Percentiles rank a stretch among this genome's conserved stretches.
Evolutionary conservation across 2,888 invertebrate species (phyloP).

Genomic region (Morinoia aosen): DNA sequence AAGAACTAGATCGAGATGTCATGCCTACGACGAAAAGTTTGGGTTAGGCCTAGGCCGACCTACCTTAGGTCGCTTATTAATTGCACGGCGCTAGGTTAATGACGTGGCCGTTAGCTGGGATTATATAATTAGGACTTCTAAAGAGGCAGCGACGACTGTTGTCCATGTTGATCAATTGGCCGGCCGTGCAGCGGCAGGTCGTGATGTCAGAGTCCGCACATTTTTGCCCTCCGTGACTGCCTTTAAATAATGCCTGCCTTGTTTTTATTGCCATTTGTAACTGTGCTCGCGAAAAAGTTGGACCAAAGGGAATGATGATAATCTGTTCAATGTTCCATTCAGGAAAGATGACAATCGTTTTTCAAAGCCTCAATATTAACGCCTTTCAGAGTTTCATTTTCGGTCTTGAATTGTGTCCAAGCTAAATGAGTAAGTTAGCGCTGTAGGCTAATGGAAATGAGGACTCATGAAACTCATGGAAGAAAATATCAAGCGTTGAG

Average conservation of each 20-base stretch:
- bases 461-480: not conserved
- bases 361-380: too few relatives aligned
- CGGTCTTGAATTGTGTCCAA: too few relatives aligned
- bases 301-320: not conserved
- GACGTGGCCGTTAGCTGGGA: slow-evolving; percentile 12
- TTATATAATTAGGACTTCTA: not conserved
- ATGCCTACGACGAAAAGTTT: not conserved
- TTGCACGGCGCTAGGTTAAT: not conserved
- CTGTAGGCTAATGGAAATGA: not conserved
- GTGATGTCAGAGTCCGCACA: not conserved
- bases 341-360: not conserved
- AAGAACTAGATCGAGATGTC: not conserved
- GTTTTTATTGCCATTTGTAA: not conserved
- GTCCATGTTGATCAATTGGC: not conserved
- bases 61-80: slow-evolving; percentile 10
- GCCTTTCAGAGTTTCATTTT: too few relatives aligned
- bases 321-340: too few relatives aligned
- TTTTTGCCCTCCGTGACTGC: not conserved
- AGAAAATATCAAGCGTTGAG: not conserved
- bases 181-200: not conserved
- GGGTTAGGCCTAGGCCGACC: not conserved
- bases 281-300: not conserved
- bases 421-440: too few relatives aligned
- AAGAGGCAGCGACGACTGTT: not conserved
- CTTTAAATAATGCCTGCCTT: not conserved